Conservation (phyloP, 2,888 invertebrate species). For the Chelonus formosanus region DNA sequence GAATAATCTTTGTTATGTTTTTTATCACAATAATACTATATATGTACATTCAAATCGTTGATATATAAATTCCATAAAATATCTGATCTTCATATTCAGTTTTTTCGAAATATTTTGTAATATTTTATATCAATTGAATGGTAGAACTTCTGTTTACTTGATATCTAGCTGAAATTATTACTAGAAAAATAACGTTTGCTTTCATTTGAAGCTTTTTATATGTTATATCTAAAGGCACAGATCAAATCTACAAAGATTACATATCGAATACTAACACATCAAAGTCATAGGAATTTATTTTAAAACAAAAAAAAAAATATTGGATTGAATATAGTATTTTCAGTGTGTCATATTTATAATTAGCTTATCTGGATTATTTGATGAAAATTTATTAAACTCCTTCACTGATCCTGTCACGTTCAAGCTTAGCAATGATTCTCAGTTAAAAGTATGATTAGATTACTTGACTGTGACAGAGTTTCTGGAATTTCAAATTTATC, state of each 20-base stretch:
- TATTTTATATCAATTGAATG: constrained; percentile 1
- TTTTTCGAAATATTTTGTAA: constrained; percentile 2
- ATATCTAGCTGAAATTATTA: constrained; percentile 1
- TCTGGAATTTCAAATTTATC: neutral
- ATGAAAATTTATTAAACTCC: too few relatives aligned
- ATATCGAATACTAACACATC: too few relatives aligned
- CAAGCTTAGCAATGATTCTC: too few relatives aligned
- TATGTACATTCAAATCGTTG: neutral
- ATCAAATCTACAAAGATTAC: neutral
- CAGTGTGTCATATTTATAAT: too few relatives aligned
- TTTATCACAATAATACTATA: neutral
- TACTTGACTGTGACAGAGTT: neutral
- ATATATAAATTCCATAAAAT: neutral
- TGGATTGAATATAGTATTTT: too few relatives aligned
- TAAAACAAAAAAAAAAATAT: too few relatives aligned
- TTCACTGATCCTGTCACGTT: too few relatives aligned
- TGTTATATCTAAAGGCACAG: neutral
- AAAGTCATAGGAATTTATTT: too few relatives aligned
- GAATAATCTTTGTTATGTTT: neutral
- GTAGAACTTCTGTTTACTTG: constrained; percentile 3
- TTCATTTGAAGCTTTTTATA: neutral
- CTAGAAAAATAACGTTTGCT: neutral
- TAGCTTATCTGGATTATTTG: too few relatives aligned
- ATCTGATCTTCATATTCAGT: neutral
- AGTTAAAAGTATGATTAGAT: too few relatives aligned